Evolutionary conservation across 1,140 invertebrate genomes (phyloP), one percentile per base, ranked within the genome.

Genomic region (Pararge aegeria): DNA sequence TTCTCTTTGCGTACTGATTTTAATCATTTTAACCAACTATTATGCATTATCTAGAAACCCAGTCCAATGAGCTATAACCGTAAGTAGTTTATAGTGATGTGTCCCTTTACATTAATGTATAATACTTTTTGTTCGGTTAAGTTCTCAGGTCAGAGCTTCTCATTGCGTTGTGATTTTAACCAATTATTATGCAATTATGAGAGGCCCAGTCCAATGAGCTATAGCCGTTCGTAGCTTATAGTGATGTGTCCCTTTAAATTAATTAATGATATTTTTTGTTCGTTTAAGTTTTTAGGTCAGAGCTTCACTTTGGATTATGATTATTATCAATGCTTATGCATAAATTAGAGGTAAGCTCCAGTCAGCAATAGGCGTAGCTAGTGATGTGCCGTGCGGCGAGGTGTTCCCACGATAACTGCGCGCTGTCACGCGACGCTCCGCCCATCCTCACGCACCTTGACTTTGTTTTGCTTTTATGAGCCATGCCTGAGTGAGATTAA

Each of bases 11-110:
- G 18, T 42, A 16, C 16, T 42, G 38, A 42, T 42, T 42, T 12
- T 42, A 16, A 42, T 42, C 38, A n/a, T n/a, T n/a, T n/a, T n/a
- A n/a, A n/a, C n/a, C n/a, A 42, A 16, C 18, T 13, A 13, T 42
- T 42, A 42, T 42, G 38, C 38, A 42, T 42, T 16, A 42, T 16
- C 18, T 42, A 42, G 16, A 7, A 15, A 12, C 18, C 16, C 18
- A 15, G 6, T 42, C 16, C 16, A 38, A n/a, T 15, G 61, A 58
- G 76, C 66, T 80, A 86, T 83, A 87, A 83, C 78, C 86, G 86
- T 88, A 75, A 69, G n/a, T n/a, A n/a, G n/a, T n/a, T n/a, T n/a
- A 78, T 84, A 83, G 83, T 85, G 85, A 88, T 87, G 83, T 85
- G 73, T 75, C 66, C n/a, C n/a, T n/a, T n/a, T n/a, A n/a, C n/a